phyloP scores from a whole-genome alignment of 2,888 invertebrate species.

The Neria commutata region DNA sequence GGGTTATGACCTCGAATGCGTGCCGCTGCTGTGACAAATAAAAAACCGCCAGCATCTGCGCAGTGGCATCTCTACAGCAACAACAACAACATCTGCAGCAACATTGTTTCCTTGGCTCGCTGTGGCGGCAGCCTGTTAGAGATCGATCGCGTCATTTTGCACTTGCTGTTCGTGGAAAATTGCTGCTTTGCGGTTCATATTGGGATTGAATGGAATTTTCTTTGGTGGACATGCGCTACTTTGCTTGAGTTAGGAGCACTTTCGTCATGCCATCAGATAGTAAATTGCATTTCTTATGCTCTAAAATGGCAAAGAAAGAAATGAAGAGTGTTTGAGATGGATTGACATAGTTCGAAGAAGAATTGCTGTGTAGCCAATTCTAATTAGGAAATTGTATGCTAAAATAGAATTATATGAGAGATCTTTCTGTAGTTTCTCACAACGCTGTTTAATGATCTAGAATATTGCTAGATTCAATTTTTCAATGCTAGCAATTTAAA shows the following conservation, averaged over 20 bases:
- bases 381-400: too few relatives aligned
- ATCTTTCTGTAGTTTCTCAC: too few relatives aligned
- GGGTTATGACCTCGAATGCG: slow-evolving; percentile 57
- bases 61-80: not conserved
- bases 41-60: not conserved
- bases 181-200: slow-evolving; percentile 9
- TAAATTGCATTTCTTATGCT: slow-evolving; percentile 26
- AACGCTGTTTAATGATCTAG: too few relatives aligned
- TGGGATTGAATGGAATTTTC: not conserved
- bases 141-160: not conserved
- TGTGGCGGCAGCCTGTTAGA: not conserved
- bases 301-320: slow-evolving; percentile 24
- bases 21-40: slow-evolving; percentile 33
- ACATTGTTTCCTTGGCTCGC: not conserved
- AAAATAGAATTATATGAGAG: too few relatives aligned
- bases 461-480: too few relatives aligned
- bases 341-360: slow-evolving; percentile 4
- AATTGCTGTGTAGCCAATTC: too few relatives aligned
- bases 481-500: too few relatives aligned
- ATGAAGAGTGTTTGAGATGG: slow-evolving; percentile 15
- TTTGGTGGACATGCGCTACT: slow-evolving; percentile 2
- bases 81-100: not conserved
- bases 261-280: slow-evolving; percentile 26
- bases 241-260: not conserved
- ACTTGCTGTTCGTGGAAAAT: slow-evolving; percentile 18